phyloP scores from a whole-genome alignment of 2,113 vertebrate genomes.

The Plotosus lineatus region DNA sequence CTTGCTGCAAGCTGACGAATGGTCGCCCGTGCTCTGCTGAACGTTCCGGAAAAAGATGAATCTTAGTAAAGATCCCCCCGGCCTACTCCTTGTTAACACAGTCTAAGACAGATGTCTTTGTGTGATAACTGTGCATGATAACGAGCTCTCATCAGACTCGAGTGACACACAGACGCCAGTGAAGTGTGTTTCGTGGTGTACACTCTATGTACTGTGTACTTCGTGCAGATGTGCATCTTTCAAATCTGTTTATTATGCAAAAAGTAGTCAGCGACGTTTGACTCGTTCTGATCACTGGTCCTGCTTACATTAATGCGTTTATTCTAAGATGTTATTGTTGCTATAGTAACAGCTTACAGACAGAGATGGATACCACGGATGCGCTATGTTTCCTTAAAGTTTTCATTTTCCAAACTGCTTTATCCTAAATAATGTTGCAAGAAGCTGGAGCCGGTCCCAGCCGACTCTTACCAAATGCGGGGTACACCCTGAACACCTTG shows the following conservation, averaged over 20 bases:
- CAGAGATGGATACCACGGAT: too few relatives aligned
- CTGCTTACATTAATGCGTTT: too few relatives aligned
- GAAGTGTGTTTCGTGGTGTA: neutral
- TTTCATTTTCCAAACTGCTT: too few relatives aligned
- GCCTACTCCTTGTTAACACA: neutral
- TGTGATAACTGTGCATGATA: constrained; percentile 18
- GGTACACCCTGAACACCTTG: too few relatives aligned
- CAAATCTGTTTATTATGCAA: neutral
- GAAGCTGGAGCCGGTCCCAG: too few relatives aligned
- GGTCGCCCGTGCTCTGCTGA: neutral
- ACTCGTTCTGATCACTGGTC: too few relatives aligned
- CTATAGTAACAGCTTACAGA: too few relatives aligned
- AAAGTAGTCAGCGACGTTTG: neutral
- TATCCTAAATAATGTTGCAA: too few relatives aligned
- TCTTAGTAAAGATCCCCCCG: neutral
- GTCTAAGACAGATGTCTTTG: neutral
- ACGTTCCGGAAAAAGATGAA: neutral
- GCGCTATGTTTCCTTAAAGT: too few relatives aligned
- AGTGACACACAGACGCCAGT: neutral
- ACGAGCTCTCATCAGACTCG: constrained; percentile 3
- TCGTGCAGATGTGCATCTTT: constrained; percentile 25
- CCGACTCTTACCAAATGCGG: too few relatives aligned
- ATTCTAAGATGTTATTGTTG: too few relatives aligned
- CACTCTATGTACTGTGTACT: constrained; percentile 39
- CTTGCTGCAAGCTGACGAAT: neutral